A percentile compares a stretch with the other conserved stretches of the same genome.
These are phyloP conservation scores for Dioctria rufipes DNA, from an alignment of 2,888 invertebrate genomes.

Conservation along the genomic window DNA sequence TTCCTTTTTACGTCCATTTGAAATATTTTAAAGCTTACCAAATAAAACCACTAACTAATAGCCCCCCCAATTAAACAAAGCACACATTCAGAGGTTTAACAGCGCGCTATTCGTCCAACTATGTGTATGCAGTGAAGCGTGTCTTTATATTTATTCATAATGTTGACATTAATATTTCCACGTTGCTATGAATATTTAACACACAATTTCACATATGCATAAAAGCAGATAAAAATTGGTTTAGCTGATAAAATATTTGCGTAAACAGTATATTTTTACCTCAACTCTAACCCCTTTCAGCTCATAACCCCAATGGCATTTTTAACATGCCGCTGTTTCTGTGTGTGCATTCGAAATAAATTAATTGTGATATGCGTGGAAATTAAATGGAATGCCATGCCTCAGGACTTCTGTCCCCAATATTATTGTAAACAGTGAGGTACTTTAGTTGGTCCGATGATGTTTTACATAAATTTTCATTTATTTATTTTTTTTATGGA, in stretches of 20 bases:
- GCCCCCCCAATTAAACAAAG: constrained; percentile 36
- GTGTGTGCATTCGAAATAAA: constrained; percentile 47
- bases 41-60: constrained; percentile 36
- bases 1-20: background rate
- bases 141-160: constrained; percentile 36
- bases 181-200: constrained; percentile 47
- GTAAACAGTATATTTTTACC: constrained; percentile 29
- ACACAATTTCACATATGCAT: constrained; percentile 31
- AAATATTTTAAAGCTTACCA: constrained; percentile 20
- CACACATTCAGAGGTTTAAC: background rate
- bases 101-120: background rate
- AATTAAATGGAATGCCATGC: constrained; percentile 48
- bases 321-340: constrained; percentile 16
- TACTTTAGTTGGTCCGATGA: too few relatives aligned
- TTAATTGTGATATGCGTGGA: constrained; percentile 43
- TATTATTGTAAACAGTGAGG: constrained; percentile 7
- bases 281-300: constrained; percentile 35
- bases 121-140: constrained; percentile 19
- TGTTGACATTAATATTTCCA: constrained; percentile 41
- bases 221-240: constrained; percentile 41
- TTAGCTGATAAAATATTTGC: constrained; percentile 50
- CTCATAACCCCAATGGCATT: background rate
- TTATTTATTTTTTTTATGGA: too few relatives aligned
- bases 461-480: too few relatives aligned
- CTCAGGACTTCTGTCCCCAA: constrained; percentile 27